Conservation (phyloP, 2,888 invertebrate genomes). For the Ceraclea dissimilis region DNA sequence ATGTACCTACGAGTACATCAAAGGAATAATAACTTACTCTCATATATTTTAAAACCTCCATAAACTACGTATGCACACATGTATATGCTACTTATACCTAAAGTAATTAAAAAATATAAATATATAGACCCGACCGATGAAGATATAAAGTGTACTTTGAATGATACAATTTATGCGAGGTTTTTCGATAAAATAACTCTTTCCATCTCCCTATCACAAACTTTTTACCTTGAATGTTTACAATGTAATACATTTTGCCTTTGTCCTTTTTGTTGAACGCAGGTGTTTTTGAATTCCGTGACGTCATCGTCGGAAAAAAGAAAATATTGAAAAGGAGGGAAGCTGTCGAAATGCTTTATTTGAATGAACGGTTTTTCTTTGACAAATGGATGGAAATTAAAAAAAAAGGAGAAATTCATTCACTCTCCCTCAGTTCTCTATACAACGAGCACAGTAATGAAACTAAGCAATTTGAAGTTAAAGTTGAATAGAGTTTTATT, state of each 20-base stretch:
- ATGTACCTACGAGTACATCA: too few species aligned
- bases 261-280: background rate
- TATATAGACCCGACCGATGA: too few species aligned
- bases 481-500: too few species aligned
- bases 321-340: background rate
- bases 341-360: conserved; percentile 16
- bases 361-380: conserved; percentile 16
- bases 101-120: too few species aligned
- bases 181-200: background rate
- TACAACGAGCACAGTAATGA: background rate
- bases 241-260: background rate
- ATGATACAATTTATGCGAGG: background rate
- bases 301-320: conserved; percentile 4
- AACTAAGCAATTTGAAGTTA: background rate
- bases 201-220: background rate
- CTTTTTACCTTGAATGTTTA: background rate
- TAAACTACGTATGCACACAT: too few species aligned
- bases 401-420: conserved; percentile 4
- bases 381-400: conserved; percentile 20
- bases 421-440: background rate
- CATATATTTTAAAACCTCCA: too few species aligned
- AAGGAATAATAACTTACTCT: too few species aligned
- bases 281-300: conserved; percentile 3
- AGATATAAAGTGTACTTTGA: too few species aligned
- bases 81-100: too few species aligned